Percentiles rank a stretch among this genome's conserved stretches.
Evolutionary conservation across 2,113 vertebrate species (phyloP).

Genomic region (Corydoras sp.): DNA sequence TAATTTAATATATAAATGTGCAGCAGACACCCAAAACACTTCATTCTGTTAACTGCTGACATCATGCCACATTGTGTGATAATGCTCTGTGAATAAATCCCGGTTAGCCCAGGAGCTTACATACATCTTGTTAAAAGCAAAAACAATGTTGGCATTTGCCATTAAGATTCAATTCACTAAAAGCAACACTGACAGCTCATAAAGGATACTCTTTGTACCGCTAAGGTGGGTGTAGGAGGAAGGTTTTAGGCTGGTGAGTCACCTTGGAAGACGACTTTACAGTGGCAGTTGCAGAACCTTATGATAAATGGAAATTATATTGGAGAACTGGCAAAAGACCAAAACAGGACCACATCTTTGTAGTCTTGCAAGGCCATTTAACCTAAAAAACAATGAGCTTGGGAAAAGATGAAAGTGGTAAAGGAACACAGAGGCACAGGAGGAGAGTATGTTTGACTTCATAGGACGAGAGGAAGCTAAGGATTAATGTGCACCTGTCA

Average conservation of each 20-base stretch:
- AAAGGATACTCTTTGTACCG: background rate
- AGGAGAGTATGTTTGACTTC: background rate
- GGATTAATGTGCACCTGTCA: too few relatives aligned
- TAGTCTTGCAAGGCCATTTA: conserved; percentile 38
- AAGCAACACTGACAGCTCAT: background rate
- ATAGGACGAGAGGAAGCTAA: background rate
- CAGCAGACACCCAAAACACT: too few relatives aligned
- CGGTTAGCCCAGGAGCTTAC: too few relatives aligned
- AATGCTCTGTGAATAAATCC: too few relatives aligned
- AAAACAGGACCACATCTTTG: conserved; percentile 40
- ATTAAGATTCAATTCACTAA: background rate
- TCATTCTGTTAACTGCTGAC: too few relatives aligned
- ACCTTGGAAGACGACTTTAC: conserved; percentile 34
- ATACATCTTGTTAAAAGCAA: too few relatives aligned
- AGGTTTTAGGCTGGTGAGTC: conserved; percentile 18
- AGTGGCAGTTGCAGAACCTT: conserved; percentile 25
- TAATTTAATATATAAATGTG: too few relatives aligned
- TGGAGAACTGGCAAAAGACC: conserved; percentile 43
- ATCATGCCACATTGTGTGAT: too few relatives aligned
- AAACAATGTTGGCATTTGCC: too few relatives aligned
- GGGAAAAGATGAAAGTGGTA: background rate
- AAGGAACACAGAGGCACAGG: background rate
- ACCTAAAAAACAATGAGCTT: conserved; percentile 1
- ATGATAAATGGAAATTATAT: conserved; percentile 51
- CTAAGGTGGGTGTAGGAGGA: background rate